These are phyloP conservation scores for Pseudochirops cupreus DNA, from an alignment of 2,797 vertebrate genomes.

Conservation along the genomic window DNA sequence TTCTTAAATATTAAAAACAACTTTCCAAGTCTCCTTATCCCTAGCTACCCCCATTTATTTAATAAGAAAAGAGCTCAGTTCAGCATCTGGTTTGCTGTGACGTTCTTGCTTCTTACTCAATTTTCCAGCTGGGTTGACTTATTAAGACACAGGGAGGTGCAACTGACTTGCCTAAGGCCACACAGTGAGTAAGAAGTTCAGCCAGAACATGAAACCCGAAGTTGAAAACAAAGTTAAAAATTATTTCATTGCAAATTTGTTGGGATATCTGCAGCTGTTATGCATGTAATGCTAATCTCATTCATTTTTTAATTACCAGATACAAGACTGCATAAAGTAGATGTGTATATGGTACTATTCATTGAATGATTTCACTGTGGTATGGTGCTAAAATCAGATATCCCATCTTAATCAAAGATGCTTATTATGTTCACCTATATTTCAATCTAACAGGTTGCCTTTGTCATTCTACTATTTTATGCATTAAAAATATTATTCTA, in stretches of 20 bases:
- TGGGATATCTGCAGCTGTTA: not conserved
- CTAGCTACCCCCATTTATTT: slow-evolving; percentile 28
- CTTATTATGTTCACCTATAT: not conserved
- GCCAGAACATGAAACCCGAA: not conserved
- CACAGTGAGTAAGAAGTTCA: slow-evolving; percentile 36
- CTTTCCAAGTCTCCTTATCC: not conserved
- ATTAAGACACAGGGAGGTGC: slow-evolving; percentile 32
- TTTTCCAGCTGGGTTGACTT: slow-evolving; percentile 69
- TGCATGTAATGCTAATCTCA: slow-evolving; percentile 24
- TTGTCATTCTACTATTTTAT: not conserved
- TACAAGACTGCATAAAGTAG: not conserved
- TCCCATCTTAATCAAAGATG: not conserved
- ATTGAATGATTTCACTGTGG: not conserved
- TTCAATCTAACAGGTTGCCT: not conserved
- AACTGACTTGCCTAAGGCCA: slow-evolving; percentile 61
- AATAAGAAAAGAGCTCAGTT: slow-evolving; percentile 39
- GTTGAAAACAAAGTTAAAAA: not conserved
- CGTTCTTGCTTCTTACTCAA: slow-evolving; percentile 42
- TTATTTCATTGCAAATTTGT: slow-evolving; percentile 32
- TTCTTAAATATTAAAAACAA: slow-evolving; percentile 46
- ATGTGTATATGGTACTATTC: not conserved
- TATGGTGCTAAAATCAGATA: not conserved
- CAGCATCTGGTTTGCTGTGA: slow-evolving; percentile 51
- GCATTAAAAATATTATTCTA: not conserved
- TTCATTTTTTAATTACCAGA: not conserved